phyloP scores from a whole-genome alignment of 2,797 vertebrate species.

The Etheostoma perlongum region DNA sequence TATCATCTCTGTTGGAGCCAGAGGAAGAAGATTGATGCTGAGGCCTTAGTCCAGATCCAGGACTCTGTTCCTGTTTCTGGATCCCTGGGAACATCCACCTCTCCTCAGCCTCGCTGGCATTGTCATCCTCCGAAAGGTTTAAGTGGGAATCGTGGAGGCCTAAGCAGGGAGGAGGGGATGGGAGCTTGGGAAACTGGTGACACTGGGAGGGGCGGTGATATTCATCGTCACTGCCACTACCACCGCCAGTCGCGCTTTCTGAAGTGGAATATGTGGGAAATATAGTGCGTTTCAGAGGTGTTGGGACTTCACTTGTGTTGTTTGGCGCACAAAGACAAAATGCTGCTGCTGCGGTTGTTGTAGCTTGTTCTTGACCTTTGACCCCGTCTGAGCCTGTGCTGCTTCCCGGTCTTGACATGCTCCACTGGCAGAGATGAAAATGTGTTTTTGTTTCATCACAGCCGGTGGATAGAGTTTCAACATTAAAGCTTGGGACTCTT shows the following conservation, averaged over 20 bases:
- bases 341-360: slow-evolving; percentile 23
- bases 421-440: slow-evolving; percentile 12
- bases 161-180: slow-evolving; percentile 19
- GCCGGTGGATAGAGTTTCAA: slow-evolving; percentile 46
- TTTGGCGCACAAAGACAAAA: slow-evolving; percentile 16
- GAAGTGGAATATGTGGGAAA: slow-evolving; percentile 48
- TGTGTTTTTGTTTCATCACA: slow-evolving; percentile 62
- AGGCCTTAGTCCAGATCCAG: neutral
- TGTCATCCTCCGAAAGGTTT: slow-evolving; percentile 73
- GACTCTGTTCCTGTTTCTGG: slow-evolving; percentile 28
- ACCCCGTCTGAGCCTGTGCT: slow-evolving; percentile 9
- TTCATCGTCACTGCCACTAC: slow-evolving; percentile 21
- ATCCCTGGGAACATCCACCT: neutral
- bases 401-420: slow-evolving; percentile 28
- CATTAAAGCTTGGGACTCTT: slow-evolving; percentile 56
- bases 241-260: neutral
- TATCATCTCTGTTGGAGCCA: neutral
- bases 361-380: slow-evolving; percentile 47
- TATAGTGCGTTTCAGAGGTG: slow-evolving; percentile 19
- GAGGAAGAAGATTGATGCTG: neutral
- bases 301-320: slow-evolving; percentile 13
- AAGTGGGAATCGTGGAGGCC: slow-evolving; percentile 37
- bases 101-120: slow-evolving; percentile 56
- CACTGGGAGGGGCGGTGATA: slow-evolving; percentile 56
- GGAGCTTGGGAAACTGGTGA: slow-evolving; percentile 43